Percentiles rank a stretch among this genome's conserved stretches.
These are phyloP conservation scores for Echiichthys vipera DNA, from an alignment of 2,797 vertebrate genomes.

Conservation along the genomic window DNA sequence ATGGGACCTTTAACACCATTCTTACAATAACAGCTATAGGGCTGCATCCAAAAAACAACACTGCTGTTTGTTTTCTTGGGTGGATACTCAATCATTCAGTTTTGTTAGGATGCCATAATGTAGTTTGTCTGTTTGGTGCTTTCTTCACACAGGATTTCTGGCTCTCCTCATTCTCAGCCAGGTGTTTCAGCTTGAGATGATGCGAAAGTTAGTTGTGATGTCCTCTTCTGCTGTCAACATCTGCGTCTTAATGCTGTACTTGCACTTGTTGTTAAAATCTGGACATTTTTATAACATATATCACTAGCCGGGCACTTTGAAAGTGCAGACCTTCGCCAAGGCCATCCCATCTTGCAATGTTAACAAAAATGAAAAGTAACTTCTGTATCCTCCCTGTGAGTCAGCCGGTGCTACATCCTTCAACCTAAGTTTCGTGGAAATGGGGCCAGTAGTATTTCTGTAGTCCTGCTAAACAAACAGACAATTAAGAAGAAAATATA, in stretches of 20 bases:
- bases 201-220: background rate
- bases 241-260: background rate
- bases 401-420: too few relatives aligned
- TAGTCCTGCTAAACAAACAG: too few relatives aligned
- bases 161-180: background rate
- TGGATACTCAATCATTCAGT: background rate
- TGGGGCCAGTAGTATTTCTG: too few relatives aligned
- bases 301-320: background rate
- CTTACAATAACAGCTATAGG: background rate
- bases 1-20: background rate
- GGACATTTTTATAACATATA: background rate
- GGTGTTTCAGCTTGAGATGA: constrained; percentile 5
- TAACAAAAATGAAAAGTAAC: too few relatives aligned
- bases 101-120: background rate
- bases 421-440: too few relatives aligned
- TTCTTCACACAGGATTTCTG: background rate
- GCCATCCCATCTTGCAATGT: too few relatives aligned
- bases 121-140: constrained; percentile 1
- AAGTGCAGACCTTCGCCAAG: too few relatives aligned
- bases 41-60: too few relatives aligned
- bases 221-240: background rate
- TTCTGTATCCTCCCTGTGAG: too few relatives aligned
- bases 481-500: too few relatives aligned
- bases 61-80: background rate
- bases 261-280: background rate